These are phyloP conservation scores for Triplophysa yarkandensis DNA, from an alignment of 2,797 vertebrate genomes.

Conservation along the genomic window DNA sequence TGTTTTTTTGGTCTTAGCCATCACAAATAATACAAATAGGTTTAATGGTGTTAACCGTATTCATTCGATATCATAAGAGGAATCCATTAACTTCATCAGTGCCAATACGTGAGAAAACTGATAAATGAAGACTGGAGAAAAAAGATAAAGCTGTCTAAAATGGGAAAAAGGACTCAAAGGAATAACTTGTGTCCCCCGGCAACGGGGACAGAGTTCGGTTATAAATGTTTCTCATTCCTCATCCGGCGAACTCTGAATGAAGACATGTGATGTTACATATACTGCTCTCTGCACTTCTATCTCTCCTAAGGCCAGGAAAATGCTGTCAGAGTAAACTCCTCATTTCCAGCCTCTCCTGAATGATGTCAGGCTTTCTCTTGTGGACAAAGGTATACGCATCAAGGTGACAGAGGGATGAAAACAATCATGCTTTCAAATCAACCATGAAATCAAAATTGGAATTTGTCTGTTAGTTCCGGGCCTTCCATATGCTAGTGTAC, in stretches of 20 bases:
- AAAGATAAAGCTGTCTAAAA: background rate
- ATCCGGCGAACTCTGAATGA: constrained; percentile 15
- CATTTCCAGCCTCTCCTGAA: constrained; percentile 33
- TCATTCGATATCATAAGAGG: constrained; percentile 12
- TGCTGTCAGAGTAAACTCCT: constrained; percentile 16
- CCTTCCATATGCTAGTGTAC: background rate
- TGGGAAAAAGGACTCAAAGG: background rate
- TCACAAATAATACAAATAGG: background rate
- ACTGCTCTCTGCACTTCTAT: constrained; percentile 29
- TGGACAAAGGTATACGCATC: constrained; percentile 19
- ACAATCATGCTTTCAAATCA: constrained; percentile 22
- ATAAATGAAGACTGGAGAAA: background rate
- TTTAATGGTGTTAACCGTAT: background rate
- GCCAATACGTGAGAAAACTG: background rate
- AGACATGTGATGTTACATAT: constrained; percentile 21
- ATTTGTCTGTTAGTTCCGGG: background rate
- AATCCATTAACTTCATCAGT: background rate
- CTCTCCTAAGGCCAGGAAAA: constrained; percentile 26
- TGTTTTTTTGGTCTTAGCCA: background rate
- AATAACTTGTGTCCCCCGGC: constrained; percentile 16
- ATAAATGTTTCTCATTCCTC: constrained; percentile 23
- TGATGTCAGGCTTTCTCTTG: constrained; percentile 17
- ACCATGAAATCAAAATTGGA: constrained; percentile 13
- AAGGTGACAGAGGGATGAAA: constrained; percentile 17
- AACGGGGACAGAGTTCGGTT: background rate